Evolutionary conservation across 2,113 vertebrate genomes (phyloP).

Genomic region (Arothron firmamentum): DNA sequence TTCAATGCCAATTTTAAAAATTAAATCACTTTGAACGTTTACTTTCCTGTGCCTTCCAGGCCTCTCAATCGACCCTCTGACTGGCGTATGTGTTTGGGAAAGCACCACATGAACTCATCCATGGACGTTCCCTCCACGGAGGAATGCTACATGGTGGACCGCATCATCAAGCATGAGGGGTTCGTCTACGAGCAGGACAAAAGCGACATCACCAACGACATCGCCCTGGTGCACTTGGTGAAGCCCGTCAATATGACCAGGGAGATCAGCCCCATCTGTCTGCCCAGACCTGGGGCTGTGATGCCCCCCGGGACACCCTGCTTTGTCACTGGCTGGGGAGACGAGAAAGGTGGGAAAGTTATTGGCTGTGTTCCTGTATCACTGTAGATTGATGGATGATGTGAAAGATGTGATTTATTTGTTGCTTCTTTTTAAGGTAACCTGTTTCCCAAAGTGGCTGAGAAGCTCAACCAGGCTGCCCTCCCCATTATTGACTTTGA

Average conservation of each 20-base stretch:
- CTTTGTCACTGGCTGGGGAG: conserved; percentile 72
- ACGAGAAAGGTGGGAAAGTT: conserved; percentile 65
- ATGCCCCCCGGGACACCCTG: conserved; percentile 57
- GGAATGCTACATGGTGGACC: conserved; percentile 57
- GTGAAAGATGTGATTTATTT: not conserved
- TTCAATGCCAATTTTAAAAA: not conserved
- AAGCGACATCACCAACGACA: conserved; percentile 61
- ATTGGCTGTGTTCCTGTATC: not conserved
- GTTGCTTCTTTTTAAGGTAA: conserved; percentile 33
- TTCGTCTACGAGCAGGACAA: conserved; percentile 60
- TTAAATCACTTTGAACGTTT: not conserved
- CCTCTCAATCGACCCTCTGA: conserved; percentile 32
- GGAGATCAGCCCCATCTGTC: conserved; percentile 70
- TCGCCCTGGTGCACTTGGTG: conserved; percentile 68
- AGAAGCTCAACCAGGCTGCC: conserved; percentile 64
- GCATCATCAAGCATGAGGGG: conserved; percentile 64
- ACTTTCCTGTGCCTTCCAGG: conserved; percentile 16
- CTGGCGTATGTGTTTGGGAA: conserved; percentile 71
- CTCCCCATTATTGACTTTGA: conserved; percentile 66
- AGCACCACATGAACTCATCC: conserved; percentile 71
- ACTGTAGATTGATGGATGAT: not conserved
- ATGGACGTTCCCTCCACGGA: conserved; percentile 58
- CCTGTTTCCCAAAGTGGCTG: conserved; percentile 47
- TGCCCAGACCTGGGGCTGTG: conserved; percentile 50
- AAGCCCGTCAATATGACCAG: conserved; percentile 59